These are phyloP conservation scores for Eubasilissa splendida DNA, from an alignment of 2,888 invertebrate genomes.

Conservation along the genomic window DNA sequence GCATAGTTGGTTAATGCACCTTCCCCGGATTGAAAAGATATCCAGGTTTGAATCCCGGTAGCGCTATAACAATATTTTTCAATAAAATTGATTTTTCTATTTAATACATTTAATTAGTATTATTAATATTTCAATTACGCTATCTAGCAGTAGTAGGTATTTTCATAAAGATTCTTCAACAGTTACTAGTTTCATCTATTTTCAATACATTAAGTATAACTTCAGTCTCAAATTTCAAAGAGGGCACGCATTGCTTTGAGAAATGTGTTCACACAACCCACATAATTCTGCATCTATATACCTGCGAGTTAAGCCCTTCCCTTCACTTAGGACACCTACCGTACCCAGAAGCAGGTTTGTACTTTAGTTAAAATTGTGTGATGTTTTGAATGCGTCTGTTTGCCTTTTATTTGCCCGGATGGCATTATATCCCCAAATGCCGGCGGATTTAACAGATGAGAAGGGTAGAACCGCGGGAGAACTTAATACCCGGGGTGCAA, in stretches of 20 bases:
- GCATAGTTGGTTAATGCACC: too few relatives aligned
- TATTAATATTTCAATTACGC: background rate
- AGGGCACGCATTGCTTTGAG: background rate
- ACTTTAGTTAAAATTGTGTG: constrained; percentile 16
- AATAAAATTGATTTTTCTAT: too few relatives aligned
- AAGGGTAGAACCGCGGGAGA: background rate
- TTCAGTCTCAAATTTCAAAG: background rate
- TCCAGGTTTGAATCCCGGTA: too few relatives aligned
- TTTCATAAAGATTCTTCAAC: background rate
- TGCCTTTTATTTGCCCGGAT: constrained; percentile 34
- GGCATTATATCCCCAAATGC: constrained; percentile 29
- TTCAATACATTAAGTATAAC: background rate
- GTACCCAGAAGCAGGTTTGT: background rate
- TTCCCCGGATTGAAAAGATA: too few relatives aligned
- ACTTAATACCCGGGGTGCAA: constrained; percentile 3
- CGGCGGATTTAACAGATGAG: constrained; percentile 3
- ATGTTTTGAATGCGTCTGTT: constrained; percentile 41
- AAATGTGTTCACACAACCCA: background rate
- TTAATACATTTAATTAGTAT: too few relatives aligned
- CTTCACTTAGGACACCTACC: background rate
- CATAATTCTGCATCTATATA: background rate
- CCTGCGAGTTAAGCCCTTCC: background rate
- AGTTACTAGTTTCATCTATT: background rate
- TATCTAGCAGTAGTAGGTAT: background rate
- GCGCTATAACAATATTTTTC: too few relatives aligned